Evolutionary conservation across 2,888 invertebrate genomes (phyloP).

Genomic region (Dusona sp.): DNA sequence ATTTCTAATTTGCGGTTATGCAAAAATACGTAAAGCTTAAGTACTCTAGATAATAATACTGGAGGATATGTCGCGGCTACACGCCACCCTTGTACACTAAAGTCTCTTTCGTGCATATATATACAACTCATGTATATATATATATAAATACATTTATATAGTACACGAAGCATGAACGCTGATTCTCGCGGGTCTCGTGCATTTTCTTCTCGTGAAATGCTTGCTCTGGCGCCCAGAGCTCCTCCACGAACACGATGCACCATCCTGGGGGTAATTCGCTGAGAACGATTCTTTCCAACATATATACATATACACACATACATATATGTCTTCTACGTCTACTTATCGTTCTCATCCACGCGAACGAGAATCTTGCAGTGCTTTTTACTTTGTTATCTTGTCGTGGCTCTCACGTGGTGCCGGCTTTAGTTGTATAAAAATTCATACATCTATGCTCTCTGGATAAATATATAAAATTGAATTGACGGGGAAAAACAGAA

Average conservation of each 20-base stretch:
- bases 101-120: conserved; percentile 25
- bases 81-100: conserved; percentile 27
- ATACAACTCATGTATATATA: not conserved
- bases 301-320: not conserved
- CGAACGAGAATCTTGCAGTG: conserved; percentile 43
- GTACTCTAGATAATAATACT: conserved; percentile 77
- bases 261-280: conserved; percentile 53
- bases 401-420: conserved; percentile 12
- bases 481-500: not conserved
- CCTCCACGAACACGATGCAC: conserved; percentile 42
- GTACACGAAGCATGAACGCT: conserved; percentile 51
- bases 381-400: conserved; percentile 18
- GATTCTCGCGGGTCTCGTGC: conserved; percentile 74
- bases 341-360: conserved; percentile 58
- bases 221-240: conserved; percentile 59
- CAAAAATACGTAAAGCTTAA: conserved; percentile 80
- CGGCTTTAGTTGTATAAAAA: conserved; percentile 5
- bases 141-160: conserved; percentile 36
- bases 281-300: conserved; percentile 52
- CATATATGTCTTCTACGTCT: conserved; percentile 11
- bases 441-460: not conserved
- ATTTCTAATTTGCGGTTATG: conserved; percentile 81
- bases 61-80: conserved; percentile 52
- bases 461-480: not conserved
- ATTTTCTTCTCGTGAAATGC: conserved; percentile 72